Percentiles rank a stretch among this genome's conserved stretches.
Evolutionary conservation across 2,113 vertebrate species (phyloP).

Genomic region (Alouatta palliata): DNA sequence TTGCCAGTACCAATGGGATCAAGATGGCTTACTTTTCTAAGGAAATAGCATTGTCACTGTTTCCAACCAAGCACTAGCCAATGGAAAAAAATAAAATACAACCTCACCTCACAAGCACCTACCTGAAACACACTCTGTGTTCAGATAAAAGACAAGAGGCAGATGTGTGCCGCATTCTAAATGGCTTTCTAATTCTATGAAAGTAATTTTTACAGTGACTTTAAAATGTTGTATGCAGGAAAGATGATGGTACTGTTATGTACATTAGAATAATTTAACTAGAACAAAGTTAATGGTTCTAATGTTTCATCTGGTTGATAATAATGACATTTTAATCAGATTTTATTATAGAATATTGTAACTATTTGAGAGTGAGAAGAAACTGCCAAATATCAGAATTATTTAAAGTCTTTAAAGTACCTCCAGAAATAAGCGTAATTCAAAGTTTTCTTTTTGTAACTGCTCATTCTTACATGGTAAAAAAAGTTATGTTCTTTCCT

Average conservation of each 20-base stretch:
- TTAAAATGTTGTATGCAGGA: not conserved
- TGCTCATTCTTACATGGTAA: conserved; percentile 59
- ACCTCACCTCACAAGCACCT: not conserved
- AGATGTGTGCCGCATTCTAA: not conserved
- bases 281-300: conserved; percentile 46
- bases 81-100: not conserved
- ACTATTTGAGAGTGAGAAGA: conserved; percentile 60
- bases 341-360: conserved; percentile 54
- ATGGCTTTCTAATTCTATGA: not conserved
- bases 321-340: not conserved
- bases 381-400: conserved; percentile 57
- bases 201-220: conserved; percentile 28
- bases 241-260: not conserved
- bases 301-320: conserved; percentile 29
- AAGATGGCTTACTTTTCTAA: not conserved
- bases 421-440: conserved; percentile 60
- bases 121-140: not conserved
- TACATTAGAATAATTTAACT: conserved; percentile 37
- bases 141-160: not conserved
- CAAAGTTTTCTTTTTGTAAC: conserved; percentile 58
- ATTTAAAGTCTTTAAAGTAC: conserved; percentile 48
- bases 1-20: not conserved
- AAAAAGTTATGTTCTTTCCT: conserved; percentile 75
- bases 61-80: not conserved
- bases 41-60: not conserved